phyloP scores from a whole-genome alignment of 2,888 invertebrate species.

The Drosophila kokeensis region DNA sequence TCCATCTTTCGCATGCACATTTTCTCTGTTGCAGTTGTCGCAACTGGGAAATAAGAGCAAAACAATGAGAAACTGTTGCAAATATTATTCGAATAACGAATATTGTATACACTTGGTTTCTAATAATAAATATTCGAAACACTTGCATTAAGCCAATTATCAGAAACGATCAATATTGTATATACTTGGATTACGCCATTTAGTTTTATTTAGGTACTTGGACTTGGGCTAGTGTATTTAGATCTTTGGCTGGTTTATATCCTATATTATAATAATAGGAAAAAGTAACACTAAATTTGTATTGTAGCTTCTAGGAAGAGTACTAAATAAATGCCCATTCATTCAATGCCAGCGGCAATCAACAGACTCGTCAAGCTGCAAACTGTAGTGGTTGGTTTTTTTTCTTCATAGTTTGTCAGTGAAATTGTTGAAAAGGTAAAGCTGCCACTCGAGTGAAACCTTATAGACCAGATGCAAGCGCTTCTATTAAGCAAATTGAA shows the following conservation, averaged over 20 bases:
- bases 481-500: constrained; percentile 58
- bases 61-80: constrained; percentile 23
- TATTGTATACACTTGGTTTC: constrained; percentile 20
- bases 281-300: background rate
- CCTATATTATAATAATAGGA: background rate
- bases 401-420: constrained; percentile 8
- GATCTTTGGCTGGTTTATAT: background rate
- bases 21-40: constrained; percentile 46
- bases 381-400: constrained; percentile 1
- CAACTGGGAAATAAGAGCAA: constrained; percentile 46
- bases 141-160: background rate
- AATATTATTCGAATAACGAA: constrained; percentile 7
- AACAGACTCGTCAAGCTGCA: background rate
- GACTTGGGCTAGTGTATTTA: background rate
- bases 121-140: background rate
- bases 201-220: background rate
- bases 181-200: constrained; percentile 3
- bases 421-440: constrained; percentile 38
- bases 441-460: constrained; percentile 22
- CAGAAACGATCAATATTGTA: background rate
- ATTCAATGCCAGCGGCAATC: background rate
- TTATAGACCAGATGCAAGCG: constrained; percentile 3
- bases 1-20: constrained; percentile 33
- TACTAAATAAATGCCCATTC: background rate
- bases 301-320: background rate